Base-by-base conservation (phyloP, 2,888 invertebrate species). In the Adelognathus sp. region DNA sequence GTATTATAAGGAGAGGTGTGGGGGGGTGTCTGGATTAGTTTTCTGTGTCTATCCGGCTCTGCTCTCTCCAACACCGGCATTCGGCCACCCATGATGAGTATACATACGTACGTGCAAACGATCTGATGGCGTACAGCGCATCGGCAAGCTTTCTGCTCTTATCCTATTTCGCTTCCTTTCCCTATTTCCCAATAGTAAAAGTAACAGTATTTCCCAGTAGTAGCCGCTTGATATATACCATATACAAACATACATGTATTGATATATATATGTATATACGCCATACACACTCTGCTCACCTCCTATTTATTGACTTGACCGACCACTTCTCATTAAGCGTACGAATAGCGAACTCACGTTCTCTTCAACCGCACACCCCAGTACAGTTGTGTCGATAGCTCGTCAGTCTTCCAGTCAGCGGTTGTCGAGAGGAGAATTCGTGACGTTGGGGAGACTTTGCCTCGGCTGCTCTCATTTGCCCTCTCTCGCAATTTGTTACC, bases 401-500 rank as follows among this genome's bases (percentile, higher is more conserved):
- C 64, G 50, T 64, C 64, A 33, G 50, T 64, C 50, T 52, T 36
- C 36, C 36, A 50, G 66, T 52, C 66, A 16, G 14, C 18, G 24
- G 24, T 29, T 46, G 46, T 46, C 46, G 46, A 46, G 21, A n/a
- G n/a, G 9, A 1, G 3, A 39, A 66, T 36, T 50, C 64, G 64
- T 24, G 29, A 33, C 33, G 64, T 66, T 36, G 18, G 14, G 24
- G 36, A 16, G 54, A n/a, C n/a, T 54, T 67, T 18, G 52, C 44
- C 36, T 24, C 70, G 44, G 36, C 54, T 29, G 27, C 70, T 64
- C 58, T 73, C 63, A 50, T 71, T 66, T 54, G 36, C 44, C 36
- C 58, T 36, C 27, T 56, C 54, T 33, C 60, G 56, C 79, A 79
- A 71, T 76, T 76, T 76, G 72, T 76, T 79, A 79, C 67, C 69